A percentile compares a stretch with the other conserved stretches of the same genome.
Evolutionary conservation across 1,140 invertebrate species (phyloP).

Genomic region (Chionoecetes opilio): DNA sequence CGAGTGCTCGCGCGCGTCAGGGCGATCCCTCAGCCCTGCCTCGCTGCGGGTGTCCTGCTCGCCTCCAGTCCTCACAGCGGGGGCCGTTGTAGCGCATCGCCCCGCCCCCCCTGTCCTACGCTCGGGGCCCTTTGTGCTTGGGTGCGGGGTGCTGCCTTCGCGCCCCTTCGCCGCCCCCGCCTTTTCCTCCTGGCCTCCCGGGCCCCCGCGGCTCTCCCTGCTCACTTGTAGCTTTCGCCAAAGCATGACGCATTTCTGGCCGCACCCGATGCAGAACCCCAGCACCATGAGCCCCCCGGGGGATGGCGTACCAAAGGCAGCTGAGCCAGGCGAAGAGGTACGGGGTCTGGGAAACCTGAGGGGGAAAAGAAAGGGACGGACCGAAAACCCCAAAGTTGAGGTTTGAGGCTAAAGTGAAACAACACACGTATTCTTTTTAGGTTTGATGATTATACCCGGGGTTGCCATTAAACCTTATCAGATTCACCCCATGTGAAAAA

Average conservation of each 20-base stretch:
- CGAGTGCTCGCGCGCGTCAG: constrained; percentile 48
- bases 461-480: too few species aligned
- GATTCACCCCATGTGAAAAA: too few species aligned
- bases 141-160: neutral
- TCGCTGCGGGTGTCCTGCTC: neutral
- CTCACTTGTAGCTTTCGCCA: constrained; percentile 81
- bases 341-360: constrained; percentile 86
- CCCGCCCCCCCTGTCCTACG: neutral
- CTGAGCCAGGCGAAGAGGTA: constrained; percentile 92
- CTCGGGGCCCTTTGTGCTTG: neutral
- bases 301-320: constrained; percentile 88
- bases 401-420: too few species aligned
- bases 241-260: constrained; percentile 80
- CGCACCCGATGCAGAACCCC: constrained; percentile 84
- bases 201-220: constrained; percentile 75
- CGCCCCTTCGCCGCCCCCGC: neutral
- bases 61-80: neutral
- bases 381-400: too few species aligned
- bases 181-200: constrained; percentile 55
- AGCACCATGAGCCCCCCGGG: constrained; percentile 87
- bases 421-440: too few species aligned
- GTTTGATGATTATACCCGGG: too few species aligned
- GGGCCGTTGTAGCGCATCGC: constrained; percentile 51
- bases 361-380: neutral
- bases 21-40: neutral